Base-by-base conservation (phyloP, 92 coral and sea anemone genomes). In the Galaxea fascicularis region DNA sequence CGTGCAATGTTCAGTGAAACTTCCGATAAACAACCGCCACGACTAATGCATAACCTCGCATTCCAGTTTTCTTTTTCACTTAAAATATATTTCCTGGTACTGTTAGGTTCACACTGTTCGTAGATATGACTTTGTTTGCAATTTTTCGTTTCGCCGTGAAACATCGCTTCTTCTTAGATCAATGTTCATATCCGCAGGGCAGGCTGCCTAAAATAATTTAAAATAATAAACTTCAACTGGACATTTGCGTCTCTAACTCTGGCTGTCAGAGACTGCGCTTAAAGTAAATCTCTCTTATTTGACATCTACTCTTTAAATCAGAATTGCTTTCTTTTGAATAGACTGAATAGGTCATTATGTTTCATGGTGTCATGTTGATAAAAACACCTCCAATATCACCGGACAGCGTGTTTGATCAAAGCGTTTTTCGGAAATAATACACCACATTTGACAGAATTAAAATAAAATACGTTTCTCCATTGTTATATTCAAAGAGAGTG, bases 321-420 rank as follows among this genome's bases (percentile, higher is more conserved):
- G 67, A 81, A 69, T 81, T 81, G 58, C 59, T 71, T 24, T n/a
- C 29, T 15, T 35, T 67, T 57, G 69, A 71, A 71, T 56, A 25
- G 70, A 8, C 27, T 64, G 84, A 82, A 82, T 82, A 28, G 78
- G 66, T 57, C 67, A 80, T 80, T 68, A 70, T 69, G 47, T 13
- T 4, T 30, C n/a, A 21, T 35, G 8, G 78, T 56, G 78, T 70
- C 86, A 82, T 58, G 20, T 71, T 70, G 86, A 82, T 82, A 82
- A 70, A 82, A 26, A 47, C 53, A 16, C 69, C 8, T 60, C 56
- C 57, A 54, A 57, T 82, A 24, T 71, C 11, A 82, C 41, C 71
- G 86, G 86, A 70, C 71, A 54, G 35, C 45, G 44, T 82, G 56
- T 71, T 57, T 82, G 78, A 25, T 71, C 78, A 57, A 26, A 26